A percentile compares a stretch with the other conserved stretches of the same genome.
Conservation (phyloP, 2,113 vertebrate species). For the Gopherus evgoodei region DNA sequence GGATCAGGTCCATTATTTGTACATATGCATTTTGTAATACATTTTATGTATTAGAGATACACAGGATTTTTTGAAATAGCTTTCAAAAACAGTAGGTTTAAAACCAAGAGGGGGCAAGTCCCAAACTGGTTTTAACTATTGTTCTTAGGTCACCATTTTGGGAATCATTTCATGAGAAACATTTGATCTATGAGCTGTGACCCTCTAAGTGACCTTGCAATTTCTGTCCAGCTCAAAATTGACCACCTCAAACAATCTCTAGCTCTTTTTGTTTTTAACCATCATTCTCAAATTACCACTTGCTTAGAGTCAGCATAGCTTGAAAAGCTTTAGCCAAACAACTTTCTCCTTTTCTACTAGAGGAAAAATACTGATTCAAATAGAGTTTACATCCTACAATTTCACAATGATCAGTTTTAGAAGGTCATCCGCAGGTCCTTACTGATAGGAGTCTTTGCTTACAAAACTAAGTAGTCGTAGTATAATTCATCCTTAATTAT, state of each 20-base stretch:
- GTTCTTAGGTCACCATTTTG: neutral
- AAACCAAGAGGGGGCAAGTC: neutral
- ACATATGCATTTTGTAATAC: neutral
- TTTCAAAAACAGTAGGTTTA: neutral
- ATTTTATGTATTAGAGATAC: neutral
- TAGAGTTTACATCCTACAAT: fast-evolving
- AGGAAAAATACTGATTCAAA: neutral
- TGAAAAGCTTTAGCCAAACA: neutral
- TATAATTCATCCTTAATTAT: neutral
- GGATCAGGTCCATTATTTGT: neutral
- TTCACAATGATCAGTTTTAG: neutral
- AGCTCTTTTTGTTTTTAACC: constrained; percentile 12
- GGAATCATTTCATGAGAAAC: neutral
- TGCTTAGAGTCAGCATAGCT: neutral
- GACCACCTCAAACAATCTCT: neutral
- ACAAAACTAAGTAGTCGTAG: neutral
- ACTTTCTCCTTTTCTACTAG: neutral
- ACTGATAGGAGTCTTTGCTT: neutral
- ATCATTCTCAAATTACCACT: neutral
- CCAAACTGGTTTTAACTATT: neutral
- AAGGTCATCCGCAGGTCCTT: neutral
- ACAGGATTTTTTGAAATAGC: neutral
- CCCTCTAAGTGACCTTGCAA: neutral
- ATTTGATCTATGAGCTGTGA: neutral
- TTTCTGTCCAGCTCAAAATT: neutral